Evolutionary conservation across 2,797 vertebrate genomes (phyloP).

Genomic region (Trichosurus vulpecula): DNA sequence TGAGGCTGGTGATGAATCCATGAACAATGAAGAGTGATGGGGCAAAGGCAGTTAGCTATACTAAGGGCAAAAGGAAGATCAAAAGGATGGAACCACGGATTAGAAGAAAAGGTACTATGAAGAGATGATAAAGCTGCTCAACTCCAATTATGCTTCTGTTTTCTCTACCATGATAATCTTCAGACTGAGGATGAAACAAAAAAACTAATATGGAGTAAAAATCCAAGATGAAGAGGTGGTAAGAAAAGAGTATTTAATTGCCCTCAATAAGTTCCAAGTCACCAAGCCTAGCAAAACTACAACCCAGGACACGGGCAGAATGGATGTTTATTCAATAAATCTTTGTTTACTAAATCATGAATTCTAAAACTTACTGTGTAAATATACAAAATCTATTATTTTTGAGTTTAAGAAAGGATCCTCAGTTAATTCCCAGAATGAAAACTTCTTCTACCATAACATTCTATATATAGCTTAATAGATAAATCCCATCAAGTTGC

Average conservation of each 20-base stretch:
- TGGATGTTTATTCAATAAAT: not conserved
- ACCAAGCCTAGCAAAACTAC: not conserved
- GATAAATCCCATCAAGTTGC: not conserved
- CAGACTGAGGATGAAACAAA: not conserved
- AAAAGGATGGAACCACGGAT: not conserved
- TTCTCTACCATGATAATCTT: not conserved
- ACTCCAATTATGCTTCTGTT: not conserved
- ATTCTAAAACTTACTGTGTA: not conserved
- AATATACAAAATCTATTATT: not conserved
- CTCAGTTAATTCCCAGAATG: not conserved
- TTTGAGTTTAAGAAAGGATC: not conserved
- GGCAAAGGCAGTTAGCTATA: not conserved
- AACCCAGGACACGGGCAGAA: not conserved
- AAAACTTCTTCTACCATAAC: not conserved
- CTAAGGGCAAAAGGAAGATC: not conserved
- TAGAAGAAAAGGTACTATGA: not conserved
- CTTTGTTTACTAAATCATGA: not conserved
- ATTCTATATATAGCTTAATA: not conserved
- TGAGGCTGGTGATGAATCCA: not conserved
- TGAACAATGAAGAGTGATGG: no score
- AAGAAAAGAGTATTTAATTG: not conserved
- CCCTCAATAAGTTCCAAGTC: not conserved
- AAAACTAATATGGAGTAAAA: not conserved
- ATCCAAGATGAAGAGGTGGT: not conserved
- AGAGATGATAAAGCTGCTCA: not conserved